Evolutionary conservation across 1,140 invertebrate genomes (phyloP).

Genomic region (Oscheius sp.): DNA sequence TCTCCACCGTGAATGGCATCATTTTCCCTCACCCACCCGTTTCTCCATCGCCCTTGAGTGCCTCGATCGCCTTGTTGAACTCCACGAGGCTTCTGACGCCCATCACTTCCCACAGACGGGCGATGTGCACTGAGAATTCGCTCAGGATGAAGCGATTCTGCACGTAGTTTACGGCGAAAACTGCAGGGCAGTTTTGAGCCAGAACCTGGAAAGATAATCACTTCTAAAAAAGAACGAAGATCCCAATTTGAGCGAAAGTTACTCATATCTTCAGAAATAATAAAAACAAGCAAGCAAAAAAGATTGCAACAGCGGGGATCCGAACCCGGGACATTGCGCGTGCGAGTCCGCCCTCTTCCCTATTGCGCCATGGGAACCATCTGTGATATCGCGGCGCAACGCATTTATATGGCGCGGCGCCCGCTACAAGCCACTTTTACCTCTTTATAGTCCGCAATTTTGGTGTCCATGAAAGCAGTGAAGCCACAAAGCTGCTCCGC

Average conservation of each 20-base stretch:
- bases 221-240: background rate
- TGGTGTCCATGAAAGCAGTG: constrained; percentile 17
- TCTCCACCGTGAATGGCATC: too few species aligned
- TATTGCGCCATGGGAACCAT: too few species aligned
- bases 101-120: constrained; percentile 12
- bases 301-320: too few species aligned
- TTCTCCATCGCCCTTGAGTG: background rate
- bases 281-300: too few species aligned
- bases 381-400: too few species aligned
- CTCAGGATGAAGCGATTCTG: constrained; percentile 25
- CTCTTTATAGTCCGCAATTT: constrained; percentile 32
- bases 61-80: constrained; percentile 10
- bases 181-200: constrained; percentile 12
- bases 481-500: constrained; percentile 9
- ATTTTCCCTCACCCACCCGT: background rate
- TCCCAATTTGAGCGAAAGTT: too few species aligned
- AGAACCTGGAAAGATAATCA: constrained; percentile 17
- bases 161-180: constrained; percentile 29
- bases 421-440: too few species aligned
- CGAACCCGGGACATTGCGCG: too few species aligned
- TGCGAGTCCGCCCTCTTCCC: too few species aligned
- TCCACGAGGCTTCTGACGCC: constrained; percentile 15
- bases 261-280: background rate
- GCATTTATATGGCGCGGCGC: too few species aligned
- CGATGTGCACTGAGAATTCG: constrained; percentile 26